Percentiles rank a stretch among this genome's conserved stretches.
These are phyloP conservation scores for Pomatostomus ruficeps DNA, from an alignment of 2,113 vertebrate genomes.

Conservation along the genomic window DNA sequence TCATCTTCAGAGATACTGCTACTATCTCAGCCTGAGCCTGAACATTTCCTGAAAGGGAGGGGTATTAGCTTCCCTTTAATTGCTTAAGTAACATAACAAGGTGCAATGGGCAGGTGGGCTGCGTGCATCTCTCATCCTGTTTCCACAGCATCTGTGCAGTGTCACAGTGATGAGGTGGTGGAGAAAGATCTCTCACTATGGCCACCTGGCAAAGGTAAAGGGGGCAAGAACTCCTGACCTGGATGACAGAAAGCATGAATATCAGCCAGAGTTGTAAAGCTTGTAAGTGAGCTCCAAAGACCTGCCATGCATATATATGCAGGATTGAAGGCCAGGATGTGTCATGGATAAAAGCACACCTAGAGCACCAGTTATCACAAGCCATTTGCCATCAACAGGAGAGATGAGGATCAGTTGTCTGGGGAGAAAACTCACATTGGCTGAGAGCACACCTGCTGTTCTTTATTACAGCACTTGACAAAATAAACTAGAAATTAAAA, in stretches of 20 bases:
- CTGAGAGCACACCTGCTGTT: neutral
- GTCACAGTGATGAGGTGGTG: neutral
- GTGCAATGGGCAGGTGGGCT: neutral
- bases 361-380: neutral
- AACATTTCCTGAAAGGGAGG: neutral
- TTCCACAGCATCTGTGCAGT: neutral
- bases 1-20: neutral
- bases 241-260: neutral
- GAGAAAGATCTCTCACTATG: neutral
- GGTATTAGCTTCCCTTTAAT: neutral
- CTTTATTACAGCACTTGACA: neutral
- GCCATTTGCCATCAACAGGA: neutral
- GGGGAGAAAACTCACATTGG: neutral
- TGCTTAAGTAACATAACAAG: neutral
- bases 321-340: neutral
- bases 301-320: accelerated
- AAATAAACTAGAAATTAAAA: neutral
- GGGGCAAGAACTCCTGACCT: neutral
- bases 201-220: neutral
- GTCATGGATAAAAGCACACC: neutral
- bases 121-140: neutral
- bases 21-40: neutral
- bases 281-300: neutral
- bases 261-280: neutral
- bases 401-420: neutral